Conservation (phyloP, 1,140 invertebrate genomes). For the Cherax quadricarinatus region DNA sequence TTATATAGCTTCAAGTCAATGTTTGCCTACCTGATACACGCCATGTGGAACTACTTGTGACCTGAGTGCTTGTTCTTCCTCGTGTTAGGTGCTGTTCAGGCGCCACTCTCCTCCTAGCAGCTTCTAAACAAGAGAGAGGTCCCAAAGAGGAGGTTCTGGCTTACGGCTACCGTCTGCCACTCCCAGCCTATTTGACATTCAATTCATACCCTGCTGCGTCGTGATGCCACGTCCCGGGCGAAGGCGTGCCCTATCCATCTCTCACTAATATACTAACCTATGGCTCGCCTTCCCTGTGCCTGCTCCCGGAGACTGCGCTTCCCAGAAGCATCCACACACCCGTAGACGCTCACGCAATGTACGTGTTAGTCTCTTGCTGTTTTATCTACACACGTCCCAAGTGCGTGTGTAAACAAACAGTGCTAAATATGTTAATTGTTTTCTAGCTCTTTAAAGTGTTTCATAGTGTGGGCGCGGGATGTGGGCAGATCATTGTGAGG, state of each 20-base stretch:
- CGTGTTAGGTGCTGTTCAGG: slow-evolving; percentile 16
- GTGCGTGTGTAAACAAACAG: not conserved
- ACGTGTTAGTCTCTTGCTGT: not conserved
- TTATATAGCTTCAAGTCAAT: slow-evolving; percentile 49
- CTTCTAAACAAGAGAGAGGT: not conserved
- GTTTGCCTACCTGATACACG: slow-evolving; percentile 66
- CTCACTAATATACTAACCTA: slow-evolving; percentile 64
- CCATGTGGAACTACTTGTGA: not conserved
- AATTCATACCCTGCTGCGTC: slow-evolving; percentile 56
- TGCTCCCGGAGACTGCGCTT: slow-evolving; percentile 39
- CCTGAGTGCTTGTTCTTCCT: slow-evolving; percentile 20
- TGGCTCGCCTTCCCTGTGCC: slow-evolving; percentile 62
- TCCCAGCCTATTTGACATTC: not conserved
- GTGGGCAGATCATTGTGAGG: slow-evolving; percentile 18
- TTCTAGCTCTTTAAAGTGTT: too few species aligned
- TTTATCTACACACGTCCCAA: not conserved
- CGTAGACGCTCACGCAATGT: not conserved
- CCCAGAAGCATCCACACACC: not conserved
- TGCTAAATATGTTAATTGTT: not conserved
- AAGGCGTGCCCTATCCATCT: slow-evolving; percentile 58
- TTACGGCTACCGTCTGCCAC: slow-evolving; percentile 24
- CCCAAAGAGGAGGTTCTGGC: slow-evolving; percentile 28
- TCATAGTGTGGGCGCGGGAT: slow-evolving; percentile 9
- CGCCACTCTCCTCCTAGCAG: not conserved
- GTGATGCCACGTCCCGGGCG: slow-evolving; percentile 68